These are phyloP conservation scores for Hydroisotoma schaefferi DNA, from an alignment of 2,888 invertebrate genomes.

Conservation along the genomic window DNA sequence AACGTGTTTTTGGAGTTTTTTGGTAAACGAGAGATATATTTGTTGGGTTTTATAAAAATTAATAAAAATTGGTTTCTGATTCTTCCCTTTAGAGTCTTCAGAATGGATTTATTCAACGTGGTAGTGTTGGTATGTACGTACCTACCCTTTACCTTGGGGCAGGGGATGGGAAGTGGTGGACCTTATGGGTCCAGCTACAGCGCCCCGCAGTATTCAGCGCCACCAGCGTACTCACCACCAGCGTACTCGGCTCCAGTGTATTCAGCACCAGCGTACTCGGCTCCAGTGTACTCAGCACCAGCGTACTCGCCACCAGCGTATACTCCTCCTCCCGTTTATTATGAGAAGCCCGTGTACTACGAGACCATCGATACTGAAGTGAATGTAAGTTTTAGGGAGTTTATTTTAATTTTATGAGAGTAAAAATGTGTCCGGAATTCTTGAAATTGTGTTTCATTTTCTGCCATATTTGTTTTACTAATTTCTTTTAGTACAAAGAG, in stretches of 20 bases:
- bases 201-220: constrained; percentile 8
- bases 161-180: too few relatives aligned
- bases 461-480: not conserved
- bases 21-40: too few relatives aligned
- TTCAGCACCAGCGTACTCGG: constrained; percentile 19
- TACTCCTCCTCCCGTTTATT: constrained; percentile 17
- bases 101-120: constrained; percentile 40
- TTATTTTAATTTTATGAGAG: not conserved
- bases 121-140: constrained; percentile 41
- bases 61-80: too few relatives aligned
- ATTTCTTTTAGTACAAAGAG: constrained; percentile 45
- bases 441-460: not conserved
- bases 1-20: too few relatives aligned
- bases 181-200: constrained; percentile 22
- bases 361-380: constrained; percentile 42
- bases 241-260: constrained; percentile 17
- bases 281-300: constrained; percentile 18
- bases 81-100: too few relatives aligned
- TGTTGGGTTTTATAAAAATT: too few relatives aligned
- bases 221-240: constrained; percentile 19
- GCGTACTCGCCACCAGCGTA: constrained; percentile 17
- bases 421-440: too few relatives aligned
- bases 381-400: constrained; percentile 31
- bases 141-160: constrained; percentile 40
- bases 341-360: constrained; percentile 37